Percentiles rank a stretch among this genome's conserved stretches.
Evolutionary conservation across 2,113 vertebrate species (phyloP).

Genomic region (Morone saxatilis): DNA sequence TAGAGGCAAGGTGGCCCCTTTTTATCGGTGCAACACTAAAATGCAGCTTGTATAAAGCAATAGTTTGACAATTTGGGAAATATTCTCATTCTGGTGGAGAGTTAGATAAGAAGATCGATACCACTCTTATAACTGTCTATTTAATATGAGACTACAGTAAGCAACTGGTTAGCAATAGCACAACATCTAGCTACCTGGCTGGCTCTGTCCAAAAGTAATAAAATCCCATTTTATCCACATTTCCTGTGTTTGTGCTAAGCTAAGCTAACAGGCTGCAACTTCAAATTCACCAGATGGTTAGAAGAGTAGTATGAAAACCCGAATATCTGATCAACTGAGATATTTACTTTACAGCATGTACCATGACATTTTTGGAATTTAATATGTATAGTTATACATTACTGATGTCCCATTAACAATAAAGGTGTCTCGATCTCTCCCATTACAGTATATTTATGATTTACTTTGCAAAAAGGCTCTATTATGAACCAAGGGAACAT

Average conservation of each 20-base stretch:
- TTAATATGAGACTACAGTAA: slow-evolving; percentile 4
- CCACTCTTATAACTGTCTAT: neutral
- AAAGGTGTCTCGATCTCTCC: slow-evolving; percentile 28
- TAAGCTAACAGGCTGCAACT: neutral
- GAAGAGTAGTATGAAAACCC: neutral
- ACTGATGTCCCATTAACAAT: slow-evolving; percentile 6
- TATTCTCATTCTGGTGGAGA: neutral
- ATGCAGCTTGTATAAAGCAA: slow-evolving; percentile 20
- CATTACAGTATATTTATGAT: slow-evolving; percentile 16
- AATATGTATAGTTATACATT: neutral
- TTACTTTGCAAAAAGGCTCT: slow-evolving; percentile 18
- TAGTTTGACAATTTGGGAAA: slow-evolving; percentile 32
- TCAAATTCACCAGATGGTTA: neutral
- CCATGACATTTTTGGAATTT: neutral
- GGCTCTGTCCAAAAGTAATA: neutral
- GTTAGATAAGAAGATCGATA: neutral
- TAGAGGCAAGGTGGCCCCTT: neutral
- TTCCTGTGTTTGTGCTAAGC: neutral
- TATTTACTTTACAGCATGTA: neutral
- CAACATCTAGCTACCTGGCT: neutral
- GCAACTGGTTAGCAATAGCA: neutral
- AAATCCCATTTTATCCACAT: neutral
- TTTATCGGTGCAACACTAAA: slow-evolving; percentile 31
- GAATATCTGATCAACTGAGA: neutral
- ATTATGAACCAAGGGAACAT: slow-evolving; percentile 6